Base-by-base conservation (phyloP, 1,140 invertebrate species). In the Cylas formicarius region DNA sequence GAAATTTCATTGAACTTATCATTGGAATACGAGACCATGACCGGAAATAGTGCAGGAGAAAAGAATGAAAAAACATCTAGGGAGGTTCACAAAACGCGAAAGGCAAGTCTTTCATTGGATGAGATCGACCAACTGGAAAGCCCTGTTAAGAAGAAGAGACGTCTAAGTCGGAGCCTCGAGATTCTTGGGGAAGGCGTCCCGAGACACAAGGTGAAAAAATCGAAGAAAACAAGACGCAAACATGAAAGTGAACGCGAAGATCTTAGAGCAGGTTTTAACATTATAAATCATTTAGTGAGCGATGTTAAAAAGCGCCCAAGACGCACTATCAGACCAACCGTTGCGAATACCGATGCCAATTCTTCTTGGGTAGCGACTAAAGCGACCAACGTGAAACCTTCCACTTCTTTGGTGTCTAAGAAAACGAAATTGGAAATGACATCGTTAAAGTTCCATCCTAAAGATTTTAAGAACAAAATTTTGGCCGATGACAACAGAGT, bases 391-490 rank as follows among this genome's bases (percentile, higher is more conserved):
- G 17, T 45, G 11, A 44, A 50, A 48, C 52, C 52, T 16, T 54
- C 52, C 14, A 54, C 48, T 4, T 28, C 36, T 7, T 13, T 28
- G 13, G 28, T 39, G 8, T 9, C 35, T 5, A 37, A 38, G 21
- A 20, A 34, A 20, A 42, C 48, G 49, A 26, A n/a, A 14, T 18
- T 34, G n/a, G 29, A 17, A 11, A 20, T 22, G 5, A 44, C 31
- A 24, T 9, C 13, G 22, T 14, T 24, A 19, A 52, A 37, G 27
- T 3, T 43, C 7, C 53, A 55, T 34, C 43, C 50, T 3, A 56
- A 59, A 48, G 58, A 61, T 47, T 61, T 57, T 39, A 61, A 55
- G 50, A 57, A 52, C 42, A 38, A 47, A 43, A 50, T 55, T 50
- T 38, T 57, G 23, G 49, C 52, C 13, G 46, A 52, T 46, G 17